phyloP scores from a whole-genome alignment of 2,113 vertebrate genomes.

The Abramis brama region DNA sequence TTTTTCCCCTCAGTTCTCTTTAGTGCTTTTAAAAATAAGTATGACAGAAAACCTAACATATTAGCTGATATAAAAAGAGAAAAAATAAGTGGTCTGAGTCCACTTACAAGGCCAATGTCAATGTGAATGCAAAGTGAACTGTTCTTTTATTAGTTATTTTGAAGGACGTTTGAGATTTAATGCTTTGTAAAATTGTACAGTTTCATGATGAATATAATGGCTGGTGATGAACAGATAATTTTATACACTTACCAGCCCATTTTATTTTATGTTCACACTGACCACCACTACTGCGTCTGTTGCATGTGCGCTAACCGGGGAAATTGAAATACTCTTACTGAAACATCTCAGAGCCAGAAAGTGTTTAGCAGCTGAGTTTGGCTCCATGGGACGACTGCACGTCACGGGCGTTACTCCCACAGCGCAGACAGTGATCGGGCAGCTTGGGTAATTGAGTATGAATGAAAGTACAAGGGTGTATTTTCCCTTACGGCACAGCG shows the following conservation, averaged over 20 bases:
- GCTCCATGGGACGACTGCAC: constrained; percentile 9
- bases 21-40: no score
- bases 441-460: constrained; percentile 80
- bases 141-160: no score
- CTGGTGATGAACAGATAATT: no score
- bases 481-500: constrained; percentile 79
- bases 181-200: no score
- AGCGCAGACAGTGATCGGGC: constrained; percentile 69
- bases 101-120: not conserved
- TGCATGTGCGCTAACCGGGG: not conserved
- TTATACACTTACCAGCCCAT: no score
- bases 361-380: not conserved
- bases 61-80: not conserved
- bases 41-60: not conserved
- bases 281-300: not conserved
- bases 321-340: not conserved
- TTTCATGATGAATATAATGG: no score
- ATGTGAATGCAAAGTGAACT: no score
- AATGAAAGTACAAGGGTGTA: constrained; percentile 74
- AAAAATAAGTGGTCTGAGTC: not conserved
- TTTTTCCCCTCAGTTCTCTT: no score
- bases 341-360: not conserved
- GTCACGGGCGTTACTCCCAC: constrained; percentile 30
- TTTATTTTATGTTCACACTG: not conserved
- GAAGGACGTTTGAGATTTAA: no score